Percentiles rank a stretch among this genome's conserved stretches.
Evolutionary conservation across 2,888 invertebrate genomes (phyloP).

Genomic region (Meloe dianella): DNA sequence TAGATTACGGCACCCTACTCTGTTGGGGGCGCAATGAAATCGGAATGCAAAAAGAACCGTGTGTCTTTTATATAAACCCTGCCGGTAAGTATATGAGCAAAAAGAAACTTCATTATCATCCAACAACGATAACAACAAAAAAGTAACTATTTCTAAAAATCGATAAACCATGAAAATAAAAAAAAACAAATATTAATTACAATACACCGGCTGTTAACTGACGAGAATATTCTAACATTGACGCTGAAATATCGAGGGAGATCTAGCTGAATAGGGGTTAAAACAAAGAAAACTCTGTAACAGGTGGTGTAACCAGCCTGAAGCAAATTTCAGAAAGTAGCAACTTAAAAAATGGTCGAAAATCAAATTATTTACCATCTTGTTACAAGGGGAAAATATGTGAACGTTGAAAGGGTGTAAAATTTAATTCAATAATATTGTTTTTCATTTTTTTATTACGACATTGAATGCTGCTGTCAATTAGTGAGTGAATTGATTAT

Average conservation of each 20-base stretch:
- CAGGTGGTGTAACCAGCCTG: not conserved
- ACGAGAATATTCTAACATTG: not conserved
- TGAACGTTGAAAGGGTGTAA: constrained; percentile 16
- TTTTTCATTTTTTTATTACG: not conserved
- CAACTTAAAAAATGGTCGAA: not conserved
- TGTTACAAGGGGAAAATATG: not conserved
- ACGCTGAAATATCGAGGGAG: not conserved
- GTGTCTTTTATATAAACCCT: constrained; percentile 75
- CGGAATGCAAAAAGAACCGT: constrained; percentile 74
- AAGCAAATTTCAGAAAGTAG: not conserved
- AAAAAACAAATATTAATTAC: not conserved
- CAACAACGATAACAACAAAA: not conserved
- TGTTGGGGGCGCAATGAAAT: constrained; percentile 79
- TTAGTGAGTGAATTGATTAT: not conserved
- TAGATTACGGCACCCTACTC: constrained; percentile 75
- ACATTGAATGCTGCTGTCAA: not conserved
- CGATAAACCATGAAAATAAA: not conserved
- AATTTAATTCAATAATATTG: constrained; percentile 11
- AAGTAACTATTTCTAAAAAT: not conserved
- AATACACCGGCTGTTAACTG: not conserved
- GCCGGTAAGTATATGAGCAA: constrained; percentile 67
- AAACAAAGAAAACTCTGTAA: not conserved
- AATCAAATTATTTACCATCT: constrained; percentile 8
- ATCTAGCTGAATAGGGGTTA: not conserved
- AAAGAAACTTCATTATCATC: not conserved